Base-by-base conservation (phyloP, 1,140 invertebrate species). In the Melitaea cinxia region DNA sequence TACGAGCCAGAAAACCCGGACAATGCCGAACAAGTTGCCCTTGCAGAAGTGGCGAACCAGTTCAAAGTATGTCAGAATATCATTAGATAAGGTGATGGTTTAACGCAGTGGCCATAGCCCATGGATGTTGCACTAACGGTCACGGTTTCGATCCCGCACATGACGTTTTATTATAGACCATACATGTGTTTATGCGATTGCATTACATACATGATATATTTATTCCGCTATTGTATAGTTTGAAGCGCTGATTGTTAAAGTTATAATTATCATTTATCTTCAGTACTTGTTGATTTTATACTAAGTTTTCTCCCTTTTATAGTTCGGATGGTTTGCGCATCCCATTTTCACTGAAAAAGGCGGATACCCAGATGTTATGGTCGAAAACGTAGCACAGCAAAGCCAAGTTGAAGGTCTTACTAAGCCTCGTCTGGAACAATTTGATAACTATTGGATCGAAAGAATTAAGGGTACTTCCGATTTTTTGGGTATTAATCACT, bases 321-420 rank as follows among this genome's bases (percentile, higher is more conserved):
- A 92, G 93, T 92, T 91, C 71, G 94, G 94, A 7, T 94, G 93
- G 93, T 91, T 92, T 45, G 88, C 92, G 0, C 86, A 94, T 80
- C 93, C 94, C 0, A 93, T 95, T 47, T 94, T 92, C 73, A 92
- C 92, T 0, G 72, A 80, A 47, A 71, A 91, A 33, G 94, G 94
- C 14, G 93, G 94, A 53, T 95, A 94, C 80, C 94, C 94, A 1
- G 66, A 77, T 28, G 73, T 91, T 0, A 94, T 95, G 93, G 73
- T 91, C 9, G 87, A 91, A 57, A 91, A 90, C 19, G 84, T 93
- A 1, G 91, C 80, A 1, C 77, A 78, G 10, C 89, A 91, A 60
- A 93, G 93, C 70, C 62, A 64, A 47, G 72, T 70, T 0, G 92
- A 93, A 72, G 91, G 91, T 54, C 77, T 92, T 4, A 30, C 65